Base-by-base conservation (phyloP, 2,797 vertebrate genomes). In the Tenualosa ilisha region DNA sequence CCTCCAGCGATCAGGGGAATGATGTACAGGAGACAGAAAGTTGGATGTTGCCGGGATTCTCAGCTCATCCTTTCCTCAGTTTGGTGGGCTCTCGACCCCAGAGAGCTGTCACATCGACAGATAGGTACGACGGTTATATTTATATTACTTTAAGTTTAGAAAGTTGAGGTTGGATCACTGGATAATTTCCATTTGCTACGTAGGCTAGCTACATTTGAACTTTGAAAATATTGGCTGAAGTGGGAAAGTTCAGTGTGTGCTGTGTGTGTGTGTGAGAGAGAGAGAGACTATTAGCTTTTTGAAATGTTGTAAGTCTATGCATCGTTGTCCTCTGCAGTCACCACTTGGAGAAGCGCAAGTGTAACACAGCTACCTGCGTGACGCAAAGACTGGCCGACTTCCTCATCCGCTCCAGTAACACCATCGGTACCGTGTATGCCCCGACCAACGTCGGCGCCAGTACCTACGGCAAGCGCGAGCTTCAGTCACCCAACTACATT, bases 311-410 rank as follows among this genome's bases (percentile, higher is more conserved):
- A 63, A 63, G 59, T 63, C 59, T 63, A 24, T 24, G 0, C 8
- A n/a, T 63, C 22, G 22, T 79, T 20, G 15, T 46, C 37, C 20
- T 7, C 17, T 43, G 40, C 72, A 79, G 72, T 24, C 95, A 95
- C 87, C 95, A 94, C 20, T 86, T 97, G 89, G 94, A 97, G 89
- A 99, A 98, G 90, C 91, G 96, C 86, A 98, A 93, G 86, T 98
- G 97, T 91, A 97, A 97, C 93, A 97, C 97, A 0, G 97, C 97
- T 40, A 98, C 97, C 0, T 99, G 97, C 0, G 96, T 96, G 85
- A 99, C 96, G 1, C 98, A 99, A 84, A 95, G 97, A 87, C 91
- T 99, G 91, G 96, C 97, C 5, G 96, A 97, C 88, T 98, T 97
- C 87, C 91, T 99, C 90, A 94, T 96, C 37, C 97, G 95, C 51